Percentiles rank a stretch among this genome's conserved stretches.
phyloP scores from a whole-genome alignment of 2,113 vertebrate genomes.

The Megaleporinus macrocephalus region DNA sequence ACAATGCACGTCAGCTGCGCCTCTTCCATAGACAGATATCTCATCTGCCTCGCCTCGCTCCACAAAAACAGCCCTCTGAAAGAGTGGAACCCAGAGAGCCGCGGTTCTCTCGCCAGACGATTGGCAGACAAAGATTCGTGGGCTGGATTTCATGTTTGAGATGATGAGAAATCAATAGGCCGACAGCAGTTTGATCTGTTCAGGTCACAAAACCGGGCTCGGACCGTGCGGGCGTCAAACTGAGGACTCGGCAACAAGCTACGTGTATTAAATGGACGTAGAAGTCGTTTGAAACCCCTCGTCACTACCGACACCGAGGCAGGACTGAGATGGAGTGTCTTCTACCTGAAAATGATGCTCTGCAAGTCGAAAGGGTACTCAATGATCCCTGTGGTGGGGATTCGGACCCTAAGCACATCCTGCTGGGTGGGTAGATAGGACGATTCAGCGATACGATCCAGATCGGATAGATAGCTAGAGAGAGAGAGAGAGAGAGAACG shows the following conservation, averaged over 20 bases:
- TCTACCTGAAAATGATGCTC: slow-evolving; percentile 99
- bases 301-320: background rate
- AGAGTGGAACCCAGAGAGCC: slow-evolving; percentile 60
- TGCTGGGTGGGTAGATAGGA: slow-evolving; percentile 98
- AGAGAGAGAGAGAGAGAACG: slow-evolving; percentile 55
- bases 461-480: slow-evolving; percentile 92
- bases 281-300: background rate
- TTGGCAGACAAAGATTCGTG: slow-evolving; percentile 24
- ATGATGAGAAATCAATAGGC: slow-evolving; percentile 19
- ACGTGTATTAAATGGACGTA: background rate
- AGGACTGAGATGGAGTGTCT: slow-evolving; percentile 40
- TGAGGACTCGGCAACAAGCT: slow-evolving; percentile 13
- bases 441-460: slow-evolving; percentile 91
- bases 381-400: slow-evolving; percentile 98
- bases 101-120: background rate
- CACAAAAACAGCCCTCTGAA: background rate
- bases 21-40: background rate
- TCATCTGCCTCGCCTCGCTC: background rate
- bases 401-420: slow-evolving; percentile 96
- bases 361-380: slow-evolving; percentile 99
- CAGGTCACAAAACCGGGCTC: slow-evolving; percentile 29
- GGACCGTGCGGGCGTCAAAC: no score
- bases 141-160: slow-evolving; percentile 11
- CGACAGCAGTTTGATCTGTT: slow-evolving; percentile 26
- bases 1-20: background rate